Conservation (phyloP, 2,888 invertebrate species). For the Megastigmus dorsalis region DNA sequence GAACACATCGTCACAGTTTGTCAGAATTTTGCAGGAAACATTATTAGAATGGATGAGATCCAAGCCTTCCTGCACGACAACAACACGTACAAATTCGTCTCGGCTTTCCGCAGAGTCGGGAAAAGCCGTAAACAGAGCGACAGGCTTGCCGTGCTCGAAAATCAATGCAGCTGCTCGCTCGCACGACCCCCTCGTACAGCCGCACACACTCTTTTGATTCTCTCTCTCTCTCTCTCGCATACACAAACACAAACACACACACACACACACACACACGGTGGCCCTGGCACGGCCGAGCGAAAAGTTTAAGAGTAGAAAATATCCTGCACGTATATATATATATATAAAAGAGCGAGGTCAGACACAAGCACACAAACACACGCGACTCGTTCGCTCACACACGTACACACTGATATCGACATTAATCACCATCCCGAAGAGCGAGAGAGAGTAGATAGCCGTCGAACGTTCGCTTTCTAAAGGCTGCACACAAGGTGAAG, state of each 20-base stretch:
- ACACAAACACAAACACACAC: too few species aligned
- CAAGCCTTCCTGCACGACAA: too few species aligned
- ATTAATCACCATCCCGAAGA: slow-evolving; percentile 69
- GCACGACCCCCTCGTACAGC: not conserved
- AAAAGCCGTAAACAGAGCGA: not conserved
- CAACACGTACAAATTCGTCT: slow-evolving; percentile 1
- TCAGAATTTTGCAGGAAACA: too few species aligned
- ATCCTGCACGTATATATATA: not conserved
- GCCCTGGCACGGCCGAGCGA: not conserved
- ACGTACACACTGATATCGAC: slow-evolving; percentile 67
- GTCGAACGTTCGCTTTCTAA: slow-evolving; percentile 72
- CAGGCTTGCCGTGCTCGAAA: not conserved
- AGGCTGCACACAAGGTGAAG: slow-evolving; percentile 57
- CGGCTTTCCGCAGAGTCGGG: not conserved
- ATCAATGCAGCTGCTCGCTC: not conserved
- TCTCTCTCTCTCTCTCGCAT: too few species aligned
- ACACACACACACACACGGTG: too few species aligned
- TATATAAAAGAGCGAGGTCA: slow-evolving; percentile 10
- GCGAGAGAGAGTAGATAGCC: slow-evolving; percentile 66
- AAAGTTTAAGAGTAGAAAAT: slow-evolving; percentile 16
- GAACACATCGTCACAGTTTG: too few species aligned
- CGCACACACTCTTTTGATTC: not conserved
- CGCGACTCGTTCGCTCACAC: slow-evolving; percentile 10
- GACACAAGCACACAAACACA: slow-evolving; percentile 48
- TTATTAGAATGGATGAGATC: too few species aligned